Base-by-base conservation (phyloP, 2,113 vertebrate species). In the Malaclemys terrapin region DNA sequence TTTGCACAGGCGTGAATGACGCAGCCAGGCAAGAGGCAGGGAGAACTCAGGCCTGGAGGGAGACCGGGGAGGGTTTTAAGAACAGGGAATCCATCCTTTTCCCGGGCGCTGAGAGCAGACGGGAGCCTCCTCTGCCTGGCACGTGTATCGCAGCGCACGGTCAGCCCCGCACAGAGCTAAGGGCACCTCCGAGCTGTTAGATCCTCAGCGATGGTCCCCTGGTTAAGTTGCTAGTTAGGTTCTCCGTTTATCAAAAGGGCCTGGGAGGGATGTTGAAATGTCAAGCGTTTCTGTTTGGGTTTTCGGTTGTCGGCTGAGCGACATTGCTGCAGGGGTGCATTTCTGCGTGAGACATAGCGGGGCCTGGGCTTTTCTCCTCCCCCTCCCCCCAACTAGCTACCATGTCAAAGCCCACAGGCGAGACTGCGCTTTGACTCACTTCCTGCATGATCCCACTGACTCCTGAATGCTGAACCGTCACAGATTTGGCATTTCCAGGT, bases 141-240 rank as follows among this genome's bases (percentile, higher is more conserved):
- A 90, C 91, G 38, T 3, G 94, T 12, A 45, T 42, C 0, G n/a
- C 38, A 49, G 14, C 5, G 5, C 25, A 0, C 75, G 93, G 95
- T 94, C 95, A 93, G 91, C 91, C 47, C 95, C 6, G 0, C 3
- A 0, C 5, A 12, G 94, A 86, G 94, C 79, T 72, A 6, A 8
- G n/a, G 94, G 45, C 96, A 81, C 81, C 90, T 81, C 69, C 7
- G 89, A 84, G 54, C 88, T 62, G 4, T 81, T 27, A 35, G 80
- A 87, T 91, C 92, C 62, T 6, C 3, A n/a, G 78, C 88, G 47
- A 89, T 94, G 94, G 94, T 85, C 93, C 95, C 84, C 93, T 96
- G 95, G 97, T 97, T 97, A 97, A 97, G 97, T 96, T 95, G 95
- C 96, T 97, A 97, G 97, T 97, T 96, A 97, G 80, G 93, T 88